Evolutionary conservation across 2,888 invertebrate species (phyloP).

Genomic region (Entomobrya multifasciata): DNA sequence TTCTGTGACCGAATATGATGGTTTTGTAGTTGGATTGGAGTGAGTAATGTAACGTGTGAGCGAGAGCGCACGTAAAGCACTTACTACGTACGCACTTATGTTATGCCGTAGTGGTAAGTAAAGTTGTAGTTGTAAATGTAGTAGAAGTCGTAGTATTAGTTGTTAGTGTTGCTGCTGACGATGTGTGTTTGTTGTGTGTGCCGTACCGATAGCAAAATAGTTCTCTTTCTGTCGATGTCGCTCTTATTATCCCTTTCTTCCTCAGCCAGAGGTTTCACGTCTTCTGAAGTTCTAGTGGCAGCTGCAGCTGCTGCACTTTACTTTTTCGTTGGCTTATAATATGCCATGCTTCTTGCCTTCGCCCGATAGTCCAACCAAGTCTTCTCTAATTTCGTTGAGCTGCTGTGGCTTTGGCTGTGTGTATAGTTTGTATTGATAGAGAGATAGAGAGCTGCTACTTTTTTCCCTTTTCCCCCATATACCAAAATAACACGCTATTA

Average conservation of each 20-base stretch:
- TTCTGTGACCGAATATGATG: conserved; percentile 52
- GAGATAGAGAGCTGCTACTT: conserved; percentile 12
- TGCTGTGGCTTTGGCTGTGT: no score
- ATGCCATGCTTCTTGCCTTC: conserved; percentile 20
- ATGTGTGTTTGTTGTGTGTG: conserved; percentile 53
- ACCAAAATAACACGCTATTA: not conserved
- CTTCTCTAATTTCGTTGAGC: no score
- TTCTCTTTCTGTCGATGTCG: not conserved
- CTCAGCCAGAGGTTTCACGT: conserved; percentile 57
- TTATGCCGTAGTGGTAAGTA: conserved; percentile 12
- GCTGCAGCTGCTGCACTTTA: conserved; percentile 63
- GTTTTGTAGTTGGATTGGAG: conserved; percentile 12
- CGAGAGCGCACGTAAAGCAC: conserved; percentile 20
- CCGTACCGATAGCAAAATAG: conserved; percentile 52
- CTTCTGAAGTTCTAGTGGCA: conserved; percentile 57
- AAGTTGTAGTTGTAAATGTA: conserved; percentile 16
- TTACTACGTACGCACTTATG: conserved; percentile 46
- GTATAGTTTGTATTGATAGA: not conserved
- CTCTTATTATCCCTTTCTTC: conserved; percentile 19
- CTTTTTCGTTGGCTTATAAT: conserved; percentile 45
- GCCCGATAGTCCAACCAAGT: not conserved
- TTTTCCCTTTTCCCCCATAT: conserved; percentile 34
- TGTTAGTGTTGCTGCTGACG: not conserved
- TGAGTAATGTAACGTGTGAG: conserved; percentile 43
- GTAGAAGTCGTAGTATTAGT: conserved; percentile 12